Conservation (phyloP, 37 sponge, comb jelly and placozoan species). For the Lycopodina hypogea region DNA sequence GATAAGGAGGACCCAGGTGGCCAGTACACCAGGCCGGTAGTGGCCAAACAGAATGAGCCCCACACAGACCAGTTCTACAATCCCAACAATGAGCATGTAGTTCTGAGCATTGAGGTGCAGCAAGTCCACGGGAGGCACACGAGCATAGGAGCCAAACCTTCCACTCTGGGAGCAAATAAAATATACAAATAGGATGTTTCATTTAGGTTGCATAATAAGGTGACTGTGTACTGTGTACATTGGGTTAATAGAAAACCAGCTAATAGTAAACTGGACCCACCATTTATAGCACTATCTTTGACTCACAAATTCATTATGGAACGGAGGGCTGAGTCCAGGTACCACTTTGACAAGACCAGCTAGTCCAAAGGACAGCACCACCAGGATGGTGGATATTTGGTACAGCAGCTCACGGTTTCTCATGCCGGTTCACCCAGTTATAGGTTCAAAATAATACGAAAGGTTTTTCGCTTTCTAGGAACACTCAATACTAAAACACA, state of each 20-base stretch:
- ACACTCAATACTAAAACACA: too few relatives aligned
- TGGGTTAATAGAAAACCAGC: too few relatives aligned
- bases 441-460: too few relatives aligned
- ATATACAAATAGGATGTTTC: not conserved
- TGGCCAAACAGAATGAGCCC: slow-evolving; percentile 24
- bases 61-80: slow-evolving; percentile 59
- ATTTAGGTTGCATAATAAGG: not conserved
- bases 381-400: slow-evolving; percentile 31
- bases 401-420: not conserved
- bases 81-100: slow-evolving; percentile 61
- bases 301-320: slow-evolving; percentile 65
- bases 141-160: slow-evolving; percentile 43
- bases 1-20: slow-evolving; percentile 45
- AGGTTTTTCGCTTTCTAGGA: too few relatives aligned
- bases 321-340: slow-evolving; percentile 25
- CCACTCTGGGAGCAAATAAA: slow-evolving; percentile 29
- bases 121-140: slow-evolving; percentile 43
- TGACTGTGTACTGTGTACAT: not conserved
- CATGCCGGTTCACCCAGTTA: slow-evolving; percentile 21
- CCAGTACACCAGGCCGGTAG: slow-evolving; percentile 1
- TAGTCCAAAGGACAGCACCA: slow-evolving; percentile 56
- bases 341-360: slow-evolving; percentile 65
- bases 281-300: too few relatives aligned
- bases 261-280: too few relatives aligned
- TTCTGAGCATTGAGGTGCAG: slow-evolving; percentile 54